Evolutionary conservation across 2,797 vertebrate genomes (phyloP), one percentile per base, ranked within the genome.

Genomic region (Arremon aurantiirostris): DNA sequence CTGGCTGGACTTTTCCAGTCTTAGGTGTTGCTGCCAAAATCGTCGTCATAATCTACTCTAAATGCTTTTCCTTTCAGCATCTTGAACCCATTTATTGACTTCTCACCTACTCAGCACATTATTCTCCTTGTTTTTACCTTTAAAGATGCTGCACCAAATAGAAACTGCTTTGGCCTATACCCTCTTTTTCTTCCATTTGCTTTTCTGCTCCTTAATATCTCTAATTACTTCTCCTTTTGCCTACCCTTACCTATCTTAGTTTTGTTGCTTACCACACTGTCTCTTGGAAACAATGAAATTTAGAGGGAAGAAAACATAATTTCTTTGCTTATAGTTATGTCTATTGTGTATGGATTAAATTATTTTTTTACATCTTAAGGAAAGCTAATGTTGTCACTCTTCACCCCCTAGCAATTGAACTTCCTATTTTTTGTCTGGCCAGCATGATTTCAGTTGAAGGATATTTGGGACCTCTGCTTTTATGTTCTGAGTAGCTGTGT

Each of bases 21-120:
- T 71, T 71, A 88, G 57, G 16, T 75, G 21, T 19, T 30, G 46
- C 72, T 93, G 90, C 82, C 91, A 95, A 95, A 96, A 79, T 69
- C 2, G 15, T 82, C 69, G 41, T 23, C 63, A 16, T 75, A 39
- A 60, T 68, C 46, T 75, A 20, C 65, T 81, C 46, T 89, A 69
- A 94, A 75, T 59, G 59, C 34, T 63, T 94, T 88, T 92, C 76
- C 82, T 91, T 88, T 81, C 90, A 70, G 53, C 80, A 91, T 91
- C 77, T 81, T 91, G 87, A 94, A 81, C 34, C 18, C 39, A 82
- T 90, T 92, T 72, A 60, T 61, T 83, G 39, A 82, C 26, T 94
- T 95, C 61, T 76, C 57, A 92, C 52, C 85, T 86, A 80, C 44
- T 89, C 39, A 61, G 41, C 49, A 85, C 41, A 50, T 78, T 8